phyloP scores from a whole-genome alignment of 2,888 invertebrate genomes.

The Sinhomidia bicolor region DNA sequence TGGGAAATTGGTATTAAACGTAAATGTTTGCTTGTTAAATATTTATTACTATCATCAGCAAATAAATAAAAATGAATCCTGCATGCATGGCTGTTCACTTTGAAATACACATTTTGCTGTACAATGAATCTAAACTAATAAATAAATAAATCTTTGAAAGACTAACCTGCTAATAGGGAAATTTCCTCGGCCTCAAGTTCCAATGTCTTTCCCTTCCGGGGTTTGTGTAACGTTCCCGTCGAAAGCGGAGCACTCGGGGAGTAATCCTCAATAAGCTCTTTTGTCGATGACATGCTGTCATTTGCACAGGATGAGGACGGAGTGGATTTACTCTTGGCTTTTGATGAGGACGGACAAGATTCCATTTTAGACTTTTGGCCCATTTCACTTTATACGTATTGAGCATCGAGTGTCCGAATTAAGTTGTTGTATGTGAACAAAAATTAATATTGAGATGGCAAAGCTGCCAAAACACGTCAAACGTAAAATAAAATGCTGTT shows the following conservation, averaged over 20 bases:
- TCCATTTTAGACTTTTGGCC: slow-evolving; percentile 26
- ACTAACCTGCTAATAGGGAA: slow-evolving; percentile 17
- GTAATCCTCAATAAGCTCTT: slow-evolving; percentile 66
- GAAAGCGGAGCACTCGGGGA: slow-evolving; percentile 76
- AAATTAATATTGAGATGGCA: not conserved
- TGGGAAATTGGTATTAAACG: no score
- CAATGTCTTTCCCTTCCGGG: slow-evolving; percentile 68
- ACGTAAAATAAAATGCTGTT: not conserved
- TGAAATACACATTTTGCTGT: no score
- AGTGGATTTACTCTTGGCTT: slow-evolving; percentile 1
- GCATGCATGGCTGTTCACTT: no score
- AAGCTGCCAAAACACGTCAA: slow-evolving; percentile 11
- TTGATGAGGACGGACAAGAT: slow-evolving; percentile 49
- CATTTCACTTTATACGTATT: slow-evolving; percentile 16
- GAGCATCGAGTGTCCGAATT: slow-evolving; percentile 13
- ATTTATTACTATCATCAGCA: no score
- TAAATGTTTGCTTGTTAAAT: no score
- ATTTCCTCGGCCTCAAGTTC: slow-evolving; percentile 62
- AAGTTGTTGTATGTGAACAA: not conserved
- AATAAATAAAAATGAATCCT: no score
- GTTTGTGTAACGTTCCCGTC: slow-evolving; percentile 75
- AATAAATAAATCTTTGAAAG: no score
- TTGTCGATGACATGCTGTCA: slow-evolving; percentile 56
- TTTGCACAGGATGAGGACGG: slow-evolving; percentile 48
- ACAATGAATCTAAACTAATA: no score